Evolutionary conservation across 1,140 invertebrate genomes (phyloP), one percentile per base, ranked within the genome.

Genomic region (Drosophila mojavensis): DNA sequence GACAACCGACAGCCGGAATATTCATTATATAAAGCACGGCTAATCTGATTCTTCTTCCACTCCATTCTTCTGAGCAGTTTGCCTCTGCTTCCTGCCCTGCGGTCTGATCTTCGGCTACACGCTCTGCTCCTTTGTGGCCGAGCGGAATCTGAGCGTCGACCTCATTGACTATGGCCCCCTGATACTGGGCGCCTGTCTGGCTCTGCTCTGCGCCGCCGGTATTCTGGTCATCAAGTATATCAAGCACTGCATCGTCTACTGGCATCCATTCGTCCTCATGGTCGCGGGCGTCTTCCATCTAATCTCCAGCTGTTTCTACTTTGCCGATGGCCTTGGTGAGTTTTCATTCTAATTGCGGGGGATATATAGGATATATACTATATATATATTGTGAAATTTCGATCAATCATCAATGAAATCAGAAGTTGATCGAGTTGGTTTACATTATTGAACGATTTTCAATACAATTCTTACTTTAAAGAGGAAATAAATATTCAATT

Each of bases 41-140:
- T 47, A 33, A n/a, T 6, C 5, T 45, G n/a, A 26, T 15, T 17
- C 17, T 17, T 17, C 17, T 17, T 17, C 5, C 5, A 13, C 17
- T 17, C 17, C 17, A 45, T 59, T 28, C 3, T 39, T 45, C n/a
- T 33, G 9, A 26, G n/a, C 55, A 91, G 90, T 82, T 13, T 90
- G 90, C 45, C 36, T 91, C 11, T 83, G 81, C 45, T 91, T 91
- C 60, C 61, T 91, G 53, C 90, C 91, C 24, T 82, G 74, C 47
- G 91, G 91, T 33, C 69, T 91, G 26, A 72, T 91, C 56, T 91
- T 90, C n/a, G 91, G 91, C 58, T 91, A 91, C 36, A 91, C 90
- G 13, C 78, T 91, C 17, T 85, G 88, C 24, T 75, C 90, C 28
- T 91, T 91, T 45, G 78, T 91, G 15, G 81, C 84, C 9, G 75